Conservation (phyloP, 2,888 invertebrate genomes). For the Notodromas monacha region DNA sequence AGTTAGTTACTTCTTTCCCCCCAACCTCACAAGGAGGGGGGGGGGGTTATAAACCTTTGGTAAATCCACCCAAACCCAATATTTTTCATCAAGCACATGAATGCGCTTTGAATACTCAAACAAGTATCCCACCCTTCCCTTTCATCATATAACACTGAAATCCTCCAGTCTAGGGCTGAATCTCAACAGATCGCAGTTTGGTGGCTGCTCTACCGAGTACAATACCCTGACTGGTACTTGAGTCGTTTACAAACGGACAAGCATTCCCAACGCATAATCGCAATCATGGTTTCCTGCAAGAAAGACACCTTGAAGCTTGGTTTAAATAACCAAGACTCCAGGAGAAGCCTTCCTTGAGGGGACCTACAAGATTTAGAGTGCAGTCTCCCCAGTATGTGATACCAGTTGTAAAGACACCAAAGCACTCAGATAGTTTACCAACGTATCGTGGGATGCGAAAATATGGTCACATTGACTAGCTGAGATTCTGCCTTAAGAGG, state of each 20-base stretch:
- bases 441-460: slow-evolving; percentile 9
- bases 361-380: no score
- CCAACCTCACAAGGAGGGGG: no score
- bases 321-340: no score
- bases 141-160: not conserved
- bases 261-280: slow-evolving; percentile 19
- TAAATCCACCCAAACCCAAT: not conserved
- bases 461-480: slow-evolving; percentile 20
- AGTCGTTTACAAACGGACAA: slow-evolving; percentile 28
- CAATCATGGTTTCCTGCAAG: not conserved
- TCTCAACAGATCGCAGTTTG: slow-evolving; percentile 28
- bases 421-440: no score
- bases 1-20: not conserved
- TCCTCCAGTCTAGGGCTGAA: slow-evolving; percentile 17
- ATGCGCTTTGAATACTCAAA: not conserved
- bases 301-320: no score
- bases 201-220: slow-evolving; percentile 25
- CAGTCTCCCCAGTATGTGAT: no score
- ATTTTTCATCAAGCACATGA: not conserved
- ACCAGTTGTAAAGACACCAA: no score
- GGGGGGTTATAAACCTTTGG: no score
- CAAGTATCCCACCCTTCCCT: not conserved
- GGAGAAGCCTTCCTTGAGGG: not conserved
- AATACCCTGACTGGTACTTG: slow-evolving; percentile 25
- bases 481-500: slow-evolving; percentile 26